phyloP scores from a whole-genome alignment of 2,888 invertebrate species.

The Gonocerus acuteangulatus region DNA sequence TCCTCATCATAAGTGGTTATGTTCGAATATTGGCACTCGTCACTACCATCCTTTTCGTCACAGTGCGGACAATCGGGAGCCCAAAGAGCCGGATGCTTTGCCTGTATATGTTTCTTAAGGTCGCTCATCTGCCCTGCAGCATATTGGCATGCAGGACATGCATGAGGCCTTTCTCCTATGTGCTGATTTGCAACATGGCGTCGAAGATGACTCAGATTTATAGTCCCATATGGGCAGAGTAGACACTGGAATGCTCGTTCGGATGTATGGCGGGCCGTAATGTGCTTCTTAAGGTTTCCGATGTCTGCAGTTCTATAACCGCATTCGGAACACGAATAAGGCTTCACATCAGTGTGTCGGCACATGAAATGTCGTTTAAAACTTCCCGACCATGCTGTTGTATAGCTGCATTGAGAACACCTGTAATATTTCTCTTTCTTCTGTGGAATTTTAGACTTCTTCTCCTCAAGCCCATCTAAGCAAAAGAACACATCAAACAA shows the following conservation, averaged over 20 bases:
- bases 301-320: slow-evolving; percentile 1
- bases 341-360: slow-evolving; percentile 4
- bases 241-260: not conserved
- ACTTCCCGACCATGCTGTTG: slow-evolving; percentile 3
- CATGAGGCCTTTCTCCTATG: not conserved
- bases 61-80: no score
- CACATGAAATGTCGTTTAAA: slow-evolving; percentile 3
- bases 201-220: not conserved
- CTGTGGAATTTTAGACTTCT: not conserved
- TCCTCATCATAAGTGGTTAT: no score
- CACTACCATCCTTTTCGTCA: no score
- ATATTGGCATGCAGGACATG: not conserved
- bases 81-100: not conserved
- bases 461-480: not conserved
- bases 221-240: not conserved
- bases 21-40: no score
- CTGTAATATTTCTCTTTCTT: not conserved
- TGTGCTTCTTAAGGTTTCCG: slow-evolving; percentile 2
- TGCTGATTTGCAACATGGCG: not conserved
- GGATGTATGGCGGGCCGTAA: not conserved
- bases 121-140: not conserved
- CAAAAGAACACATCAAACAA: no score
- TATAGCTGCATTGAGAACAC: not conserved
- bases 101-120: not conserved
- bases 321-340: not conserved